Evolutionary conservation across 2,113 vertebrate species (phyloP).

Genomic region (Osmerus eperlanus): DNA sequence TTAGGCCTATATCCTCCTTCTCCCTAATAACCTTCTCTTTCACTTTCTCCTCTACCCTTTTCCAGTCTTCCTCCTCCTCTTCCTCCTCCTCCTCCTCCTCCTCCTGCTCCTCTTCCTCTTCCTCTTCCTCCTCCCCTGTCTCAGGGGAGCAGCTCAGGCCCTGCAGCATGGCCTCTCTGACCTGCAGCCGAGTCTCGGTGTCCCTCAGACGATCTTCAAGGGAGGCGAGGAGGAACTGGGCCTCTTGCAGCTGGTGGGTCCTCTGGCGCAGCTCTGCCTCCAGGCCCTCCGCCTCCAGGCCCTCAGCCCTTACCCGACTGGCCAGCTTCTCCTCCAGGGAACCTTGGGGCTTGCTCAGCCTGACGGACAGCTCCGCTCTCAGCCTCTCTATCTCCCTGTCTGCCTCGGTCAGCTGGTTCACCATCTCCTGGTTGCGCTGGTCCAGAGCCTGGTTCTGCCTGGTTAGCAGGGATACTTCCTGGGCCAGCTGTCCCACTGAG

Average conservation of each 20-base stretch:
- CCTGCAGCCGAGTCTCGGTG: slow-evolving; percentile 43
- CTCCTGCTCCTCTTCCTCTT: background rate
- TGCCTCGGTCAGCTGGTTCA: slow-evolving; percentile 69
- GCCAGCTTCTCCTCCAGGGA: slow-evolving; percentile 48
- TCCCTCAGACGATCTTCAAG: slow-evolving; percentile 53
- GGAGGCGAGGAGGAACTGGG: slow-evolving; percentile 42
- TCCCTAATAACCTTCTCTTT: background rate
- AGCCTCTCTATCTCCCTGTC: slow-evolving; percentile 66
- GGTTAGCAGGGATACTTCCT: slow-evolving; percentile 52
- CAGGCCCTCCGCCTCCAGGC: slow-evolving; percentile 22
- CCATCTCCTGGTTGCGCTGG: slow-evolving; percentile 69
- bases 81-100: background rate
- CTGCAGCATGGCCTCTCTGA: slow-evolving; percentile 28
- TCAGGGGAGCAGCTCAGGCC: background rate
- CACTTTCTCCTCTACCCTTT: background rate
- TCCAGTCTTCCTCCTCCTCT: background rate
- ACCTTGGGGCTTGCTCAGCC: slow-evolving; percentile 30
- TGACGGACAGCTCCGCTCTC: slow-evolving; percentile 48
- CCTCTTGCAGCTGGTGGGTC: slow-evolving; percentile 54
- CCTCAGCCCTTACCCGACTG: background rate
- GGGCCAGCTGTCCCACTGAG: slow-evolving; percentile 37
- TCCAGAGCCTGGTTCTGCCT: slow-evolving; percentile 59
- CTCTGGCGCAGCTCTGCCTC: slow-evolving; percentile 49
- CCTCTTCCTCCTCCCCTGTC: slow-evolving; percentile 10
- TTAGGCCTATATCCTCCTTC: slow-evolving; percentile 36